Conservation (phyloP, 2,113 vertebrate species). For the Sylvia atricapilla region DNA sequence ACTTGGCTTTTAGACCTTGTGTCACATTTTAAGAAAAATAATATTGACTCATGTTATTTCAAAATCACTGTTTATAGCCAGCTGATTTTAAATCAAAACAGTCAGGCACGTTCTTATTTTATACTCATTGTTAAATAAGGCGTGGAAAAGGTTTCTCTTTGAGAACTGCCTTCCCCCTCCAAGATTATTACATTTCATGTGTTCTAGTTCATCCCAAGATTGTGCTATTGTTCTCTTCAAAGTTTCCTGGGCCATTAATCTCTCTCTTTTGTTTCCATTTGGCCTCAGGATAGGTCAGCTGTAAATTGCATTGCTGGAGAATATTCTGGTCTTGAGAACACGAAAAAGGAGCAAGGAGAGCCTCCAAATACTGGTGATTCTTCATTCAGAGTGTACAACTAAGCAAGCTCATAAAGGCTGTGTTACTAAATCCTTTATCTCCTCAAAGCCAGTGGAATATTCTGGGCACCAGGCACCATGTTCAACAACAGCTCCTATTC, state of each 20-base stretch:
- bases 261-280: constrained; percentile 42
- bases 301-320: constrained; percentile 15
- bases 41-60: constrained; percentile 38
- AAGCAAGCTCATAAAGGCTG: neutral
- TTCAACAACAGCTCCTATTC: neutral
- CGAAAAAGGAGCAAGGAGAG: neutral
- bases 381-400: neutral
- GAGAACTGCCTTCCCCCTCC: neutral
- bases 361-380: neutral
- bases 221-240: constrained; percentile 34
- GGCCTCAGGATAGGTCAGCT: constrained; percentile 48
- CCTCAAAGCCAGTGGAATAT: neutral
- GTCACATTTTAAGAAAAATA: constrained; percentile 15
- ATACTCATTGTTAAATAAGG: neutral
- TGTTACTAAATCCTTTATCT: constrained; percentile 22
- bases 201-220: constrained; percentile 35
- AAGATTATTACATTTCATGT: neutral
- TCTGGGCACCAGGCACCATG: neutral
- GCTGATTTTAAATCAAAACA: constrained; percentile 33
- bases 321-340: constrained; percentile 10
- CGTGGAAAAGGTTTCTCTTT: neutral
- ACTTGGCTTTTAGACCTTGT: constrained; percentile 22
- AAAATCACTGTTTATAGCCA: constrained; percentile 39
- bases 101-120: neutral
- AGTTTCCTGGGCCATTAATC: constrained; percentile 40